These are phyloP conservation scores for Melikaiella ostensackeni DNA, from an alignment of 2,888 invertebrate genomes.

Conservation along the genomic window DNA sequence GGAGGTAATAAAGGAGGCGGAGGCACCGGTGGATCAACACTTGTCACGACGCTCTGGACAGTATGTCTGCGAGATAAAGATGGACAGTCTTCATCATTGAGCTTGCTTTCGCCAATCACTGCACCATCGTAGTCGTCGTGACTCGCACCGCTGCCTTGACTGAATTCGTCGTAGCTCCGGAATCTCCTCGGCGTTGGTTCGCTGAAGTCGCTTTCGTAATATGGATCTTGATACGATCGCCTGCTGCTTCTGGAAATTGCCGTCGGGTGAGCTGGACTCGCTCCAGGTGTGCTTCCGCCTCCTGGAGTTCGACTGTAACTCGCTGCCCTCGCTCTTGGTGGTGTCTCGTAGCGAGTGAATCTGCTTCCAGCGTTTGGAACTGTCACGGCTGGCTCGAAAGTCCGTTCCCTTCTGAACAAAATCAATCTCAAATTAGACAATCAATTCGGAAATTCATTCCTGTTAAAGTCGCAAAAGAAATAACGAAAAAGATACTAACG, in stretches of 20 bases:
- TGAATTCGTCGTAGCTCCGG: slow-evolving; percentile 86
- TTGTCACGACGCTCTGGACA: slow-evolving; percentile 79
- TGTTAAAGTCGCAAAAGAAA: background rate
- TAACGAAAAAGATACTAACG: slow-evolving; percentile 61
- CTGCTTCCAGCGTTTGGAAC: slow-evolving; percentile 75
- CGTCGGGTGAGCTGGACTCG: slow-evolving; percentile 78
- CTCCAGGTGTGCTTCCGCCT: slow-evolving; percentile 75
- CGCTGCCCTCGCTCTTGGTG: slow-evolving; percentile 79
- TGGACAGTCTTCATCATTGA: slow-evolving; percentile 76
- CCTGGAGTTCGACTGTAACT: slow-evolving; percentile 79
- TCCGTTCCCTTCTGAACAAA: slow-evolving; percentile 67
- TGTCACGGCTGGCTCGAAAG: slow-evolving; percentile 75
- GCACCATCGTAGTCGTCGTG: slow-evolving; percentile 81
- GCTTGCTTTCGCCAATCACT: slow-evolving; percentile 67
- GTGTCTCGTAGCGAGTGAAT: slow-evolving; percentile 81
- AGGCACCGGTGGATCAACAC: slow-evolving; percentile 51
- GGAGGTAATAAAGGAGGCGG: slow-evolving; percentile 75
- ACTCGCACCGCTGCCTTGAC: slow-evolving; percentile 83
- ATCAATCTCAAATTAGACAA: background rate
- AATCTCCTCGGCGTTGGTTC: slow-evolving; percentile 77
- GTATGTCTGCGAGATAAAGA: slow-evolving; percentile 77
- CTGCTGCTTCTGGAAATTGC: slow-evolving; percentile 78
- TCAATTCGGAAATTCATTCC: background rate
- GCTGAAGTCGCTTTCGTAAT: slow-evolving; percentile 73
- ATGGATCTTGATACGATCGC: slow-evolving; percentile 73